Conservation (phyloP, 1,140 invertebrate genomes). For the Metaphire vulgaris region DNA sequence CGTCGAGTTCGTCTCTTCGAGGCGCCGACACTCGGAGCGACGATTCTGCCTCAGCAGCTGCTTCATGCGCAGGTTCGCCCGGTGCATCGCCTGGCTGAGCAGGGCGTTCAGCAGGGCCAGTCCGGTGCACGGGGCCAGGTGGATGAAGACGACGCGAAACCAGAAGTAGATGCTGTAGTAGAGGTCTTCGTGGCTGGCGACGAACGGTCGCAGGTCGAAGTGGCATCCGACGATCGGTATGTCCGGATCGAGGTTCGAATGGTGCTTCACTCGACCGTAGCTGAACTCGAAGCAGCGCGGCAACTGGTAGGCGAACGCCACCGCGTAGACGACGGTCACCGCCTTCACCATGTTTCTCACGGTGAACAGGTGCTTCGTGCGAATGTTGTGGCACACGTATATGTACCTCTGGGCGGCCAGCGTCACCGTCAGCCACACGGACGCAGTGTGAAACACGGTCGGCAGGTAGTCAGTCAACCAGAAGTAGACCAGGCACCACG, state of each 20-base stretch:
- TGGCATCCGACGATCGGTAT: slow-evolving; percentile 3
- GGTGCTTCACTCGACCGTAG: slow-evolving; percentile 6
- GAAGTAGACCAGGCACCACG: neutral
- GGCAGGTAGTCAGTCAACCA: slow-evolving; percentile 54
- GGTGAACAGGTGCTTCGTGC: slow-evolving; percentile 2
- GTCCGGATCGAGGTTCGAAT: slow-evolving; percentile 3
- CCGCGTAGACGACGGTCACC: neutral
- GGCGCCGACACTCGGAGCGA: slow-evolving; percentile 54
- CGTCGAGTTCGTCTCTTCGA: slow-evolving; percentile 76
- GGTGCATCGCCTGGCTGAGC: slow-evolving; percentile 69
- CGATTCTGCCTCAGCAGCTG: slow-evolving; percentile 50
- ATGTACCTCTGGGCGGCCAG: slow-evolving; percentile 58
- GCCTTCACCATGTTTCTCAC: slow-evolving; percentile 1
- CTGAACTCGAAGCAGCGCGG: slow-evolving; percentile 29
- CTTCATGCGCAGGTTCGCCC: slow-evolving; percentile 63
- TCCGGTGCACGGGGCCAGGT: slow-evolving; percentile 73
- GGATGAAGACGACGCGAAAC: slow-evolving; percentile 77
- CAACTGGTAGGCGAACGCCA: neutral
- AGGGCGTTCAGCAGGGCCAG: slow-evolving; percentile 78
- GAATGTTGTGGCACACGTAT: slow-evolving; percentile 73
- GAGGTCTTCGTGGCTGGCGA: slow-evolving; percentile 61
- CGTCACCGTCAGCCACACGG: neutral
- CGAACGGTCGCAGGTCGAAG: slow-evolving; percentile 60
- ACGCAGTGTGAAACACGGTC: neutral
- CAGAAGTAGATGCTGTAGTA: slow-evolving; percentile 51